Evolutionary conservation across 2,888 invertebrate species (phyloP), one percentile per base, ranked within the genome.

Genomic region (Ophioninae sp.): DNA sequence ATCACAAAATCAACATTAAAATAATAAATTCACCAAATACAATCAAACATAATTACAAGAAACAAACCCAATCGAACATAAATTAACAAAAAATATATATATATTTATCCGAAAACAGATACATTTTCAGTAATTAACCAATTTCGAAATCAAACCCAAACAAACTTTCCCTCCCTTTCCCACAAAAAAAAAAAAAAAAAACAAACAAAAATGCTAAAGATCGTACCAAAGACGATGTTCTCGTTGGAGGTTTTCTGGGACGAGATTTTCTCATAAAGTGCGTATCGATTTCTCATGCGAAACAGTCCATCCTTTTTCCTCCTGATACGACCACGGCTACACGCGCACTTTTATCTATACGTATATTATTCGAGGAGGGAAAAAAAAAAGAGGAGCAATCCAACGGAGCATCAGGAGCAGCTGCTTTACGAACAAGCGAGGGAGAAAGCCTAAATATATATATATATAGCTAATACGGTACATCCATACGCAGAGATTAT

Each of bases 401-500:
- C 84, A 65, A 70, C 68, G 61, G 76, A 75, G 79, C 67, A 73
- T 77, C 70, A 76, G 85, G 86, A 87, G 87, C 91, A 91, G 91
- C 90, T 91, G 91, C 89, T 87, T 88, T 88, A 87, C 89, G 89
- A 73, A 74, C 50, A 70, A 64, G 82, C 70, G 64, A 69, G 69
- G 69, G 84, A 85, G 86, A 87, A 88, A 82, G 59, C 64, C 73
- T 77, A 70, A 77, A 62, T 64, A 37, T 59, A 39, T 59, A 73
- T 39, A 69, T 39, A 57, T 17, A 74, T 61, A 41, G 61, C 70
- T 69, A 77, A 79, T 61, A 73, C 64, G 62, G 76, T 83, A 86
- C 80, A 84, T 85, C 81, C 85, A 83, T 85, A 85, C 78, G 81
- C 87, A 88, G 87, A 91, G 91, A 92, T 92, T 92, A 91, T 91